These are phyloP conservation scores for Episyrphus balteatus DNA, from an alignment of 1,140 invertebrate species.

Conservation along the genomic window DNA sequence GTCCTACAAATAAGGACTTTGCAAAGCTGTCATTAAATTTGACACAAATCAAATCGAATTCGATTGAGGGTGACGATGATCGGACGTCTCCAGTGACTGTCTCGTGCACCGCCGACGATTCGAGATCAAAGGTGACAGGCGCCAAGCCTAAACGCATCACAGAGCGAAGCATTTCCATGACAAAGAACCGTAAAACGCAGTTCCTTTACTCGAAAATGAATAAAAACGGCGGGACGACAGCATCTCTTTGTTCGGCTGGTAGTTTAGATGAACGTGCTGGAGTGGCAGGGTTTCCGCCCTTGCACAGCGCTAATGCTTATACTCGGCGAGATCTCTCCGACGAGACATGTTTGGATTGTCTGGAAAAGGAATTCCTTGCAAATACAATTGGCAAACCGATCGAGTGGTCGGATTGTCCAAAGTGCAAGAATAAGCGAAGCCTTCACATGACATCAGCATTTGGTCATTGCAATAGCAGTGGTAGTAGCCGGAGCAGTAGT, in stretches of 20 bases:
- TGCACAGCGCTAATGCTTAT: too few species aligned
- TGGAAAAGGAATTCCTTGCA: constrained; percentile 32
- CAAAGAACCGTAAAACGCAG: too few species aligned
- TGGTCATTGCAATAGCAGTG: background rate
- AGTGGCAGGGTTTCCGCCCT: too few species aligned
- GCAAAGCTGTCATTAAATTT: constrained; percentile 27
- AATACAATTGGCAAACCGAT: constrained; percentile 30
- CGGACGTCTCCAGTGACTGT: constrained; percentile 2
- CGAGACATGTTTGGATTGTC: constrained; percentile 31
- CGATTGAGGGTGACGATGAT: constrained; percentile 3
- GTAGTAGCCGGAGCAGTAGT: background rate
- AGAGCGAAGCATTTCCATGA: constrained; percentile 16
- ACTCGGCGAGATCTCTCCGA: constrained; percentile 13
- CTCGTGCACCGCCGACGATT: constrained; percentile 1
- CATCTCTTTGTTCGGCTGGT: too few species aligned
- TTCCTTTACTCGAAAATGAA: too few species aligned
- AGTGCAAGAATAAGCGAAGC: constrained; percentile 17
- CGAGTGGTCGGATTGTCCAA: constrained; percentile 20
- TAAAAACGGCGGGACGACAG: too few species aligned
- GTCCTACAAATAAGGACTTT: constrained; percentile 25
- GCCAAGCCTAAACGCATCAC: constrained; percentile 28
- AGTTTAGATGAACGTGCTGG: too few species aligned
- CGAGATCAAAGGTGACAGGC: constrained; percentile 4
- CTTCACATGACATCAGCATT: background rate
- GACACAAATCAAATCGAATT: constrained; percentile 26